phyloP scores from a whole-genome alignment of 2,888 invertebrate genomes.

The Lycophotia porphyrea region DNA sequence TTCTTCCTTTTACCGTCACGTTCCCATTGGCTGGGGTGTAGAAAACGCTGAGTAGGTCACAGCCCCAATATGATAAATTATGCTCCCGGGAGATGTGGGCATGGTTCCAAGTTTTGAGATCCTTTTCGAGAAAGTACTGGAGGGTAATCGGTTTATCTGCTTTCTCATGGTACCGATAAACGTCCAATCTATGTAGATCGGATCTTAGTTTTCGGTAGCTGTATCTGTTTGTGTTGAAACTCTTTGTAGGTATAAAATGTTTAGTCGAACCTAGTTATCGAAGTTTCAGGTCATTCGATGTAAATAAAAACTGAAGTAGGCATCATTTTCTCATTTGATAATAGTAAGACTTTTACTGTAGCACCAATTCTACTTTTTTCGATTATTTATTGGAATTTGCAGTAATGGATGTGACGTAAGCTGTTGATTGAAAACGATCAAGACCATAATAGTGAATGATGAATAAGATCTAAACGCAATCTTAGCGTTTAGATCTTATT shows the following conservation, averaged over 20 bases:
- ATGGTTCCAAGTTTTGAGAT: constrained; percentile 26
- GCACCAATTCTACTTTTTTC: background rate
- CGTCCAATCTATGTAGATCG: background rate
- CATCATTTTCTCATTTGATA: background rate
- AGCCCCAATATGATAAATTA: constrained; percentile 34
- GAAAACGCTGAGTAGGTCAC: constrained; percentile 10
- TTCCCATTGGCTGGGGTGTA: constrained; percentile 1
- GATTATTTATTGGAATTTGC: background rate
- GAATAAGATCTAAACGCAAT: too few relatives aligned
- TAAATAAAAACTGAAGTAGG: background rate
- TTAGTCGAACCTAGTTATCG: background rate
- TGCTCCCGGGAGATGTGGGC: constrained; percentile 22
- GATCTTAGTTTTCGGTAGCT: background rate
- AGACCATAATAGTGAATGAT: constrained; percentile 1
- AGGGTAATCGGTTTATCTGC: constrained; percentile 5
- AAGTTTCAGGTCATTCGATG: background rate
- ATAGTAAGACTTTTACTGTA: background rate
- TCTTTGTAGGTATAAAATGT: background rate
- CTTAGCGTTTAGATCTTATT: constrained; percentile 6
- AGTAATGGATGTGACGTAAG: background rate
- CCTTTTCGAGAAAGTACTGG: constrained; percentile 10
- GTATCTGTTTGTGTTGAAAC: background rate
- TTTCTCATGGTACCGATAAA: background rate
- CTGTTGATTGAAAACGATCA: constrained; percentile 28
- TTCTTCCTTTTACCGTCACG: constrained; percentile 2